Percentiles rank a stretch among this genome's conserved stretches.
Evolutionary conservation across 2,888 invertebrate species (phyloP).

Genomic region (Hedychridium roseum): DNA sequence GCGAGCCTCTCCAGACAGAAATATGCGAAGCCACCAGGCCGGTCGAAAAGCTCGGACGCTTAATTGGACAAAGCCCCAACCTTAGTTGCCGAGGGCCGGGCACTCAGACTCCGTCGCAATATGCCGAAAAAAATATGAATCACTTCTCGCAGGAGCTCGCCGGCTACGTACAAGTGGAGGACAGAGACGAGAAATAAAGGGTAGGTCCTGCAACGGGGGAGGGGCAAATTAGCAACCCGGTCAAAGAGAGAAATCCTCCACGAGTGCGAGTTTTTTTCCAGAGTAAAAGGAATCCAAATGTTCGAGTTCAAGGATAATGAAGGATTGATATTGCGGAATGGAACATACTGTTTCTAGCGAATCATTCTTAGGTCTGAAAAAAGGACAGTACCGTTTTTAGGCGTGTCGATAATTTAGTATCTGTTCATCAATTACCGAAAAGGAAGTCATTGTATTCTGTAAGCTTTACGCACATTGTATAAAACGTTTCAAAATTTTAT

Average conservation of each 20-base stretch:
- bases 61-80: constrained; percentile 63
- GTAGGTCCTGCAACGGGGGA: neutral
- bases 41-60: constrained; percentile 59
- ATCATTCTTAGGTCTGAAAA: too few relatives aligned
- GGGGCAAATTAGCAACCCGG: constrained; percentile 25
- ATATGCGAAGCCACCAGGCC: constrained; percentile 55
- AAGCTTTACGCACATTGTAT: too few relatives aligned
- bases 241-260: constrained; percentile 35
- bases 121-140: constrained; percentile 57
- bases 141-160: constrained; percentile 44
- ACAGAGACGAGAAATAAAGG: constrained; percentile 17
- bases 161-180: constrained; percentile 32
- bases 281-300: too few relatives aligned
- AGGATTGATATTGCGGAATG: too few relatives aligned
- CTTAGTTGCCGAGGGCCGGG: constrained; percentile 48
- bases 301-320: too few relatives aligned
- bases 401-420: too few relatives aligned
- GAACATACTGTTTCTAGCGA: neutral
- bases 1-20: constrained; percentile 55
- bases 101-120: constrained; percentile 56
- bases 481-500: too few relatives aligned
- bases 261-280: constrained; percentile 8
- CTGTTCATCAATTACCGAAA: too few relatives aligned
- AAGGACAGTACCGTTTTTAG: too few relatives aligned
- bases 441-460: too few relatives aligned